Evolutionary conservation across 2,888 invertebrate species (phyloP), one percentile per base, ranked within the genome.

Genomic region (Drosophila nr. medialis): DNA sequence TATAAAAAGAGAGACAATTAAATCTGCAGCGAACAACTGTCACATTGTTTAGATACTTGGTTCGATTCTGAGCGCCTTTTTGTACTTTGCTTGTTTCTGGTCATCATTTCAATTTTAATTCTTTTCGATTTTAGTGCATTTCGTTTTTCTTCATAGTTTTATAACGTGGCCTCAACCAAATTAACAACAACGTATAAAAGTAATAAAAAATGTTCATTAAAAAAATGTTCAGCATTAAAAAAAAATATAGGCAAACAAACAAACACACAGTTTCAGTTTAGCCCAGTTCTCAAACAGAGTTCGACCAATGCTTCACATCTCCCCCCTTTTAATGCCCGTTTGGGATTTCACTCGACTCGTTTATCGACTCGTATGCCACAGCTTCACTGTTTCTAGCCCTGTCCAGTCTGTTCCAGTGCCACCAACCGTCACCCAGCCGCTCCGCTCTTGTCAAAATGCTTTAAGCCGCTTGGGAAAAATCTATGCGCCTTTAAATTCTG

Each of bases 81-180:
- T 70, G 45, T 62, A 75, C 71, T 27, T 61, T 56, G 48, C 53
- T 59, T 51, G 45, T 65, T 68, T 72, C 64, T 70, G 72, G 65
- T 73, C 72, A 72, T 80, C 75, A 72, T 83, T 83, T 80, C 69
- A 67, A 86, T 84, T 80, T 64, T 64, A 80, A 78, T 72, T 62
- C 72, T 70, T 51, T 64, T 82, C 66, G 69, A 83, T 72, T 89
- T 84, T 78, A 86, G 75, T 65, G 71, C 84, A 76, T 67, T 76
- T 76, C 24, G 62, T 54, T 80, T 59, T 58, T 58, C 45, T 53
- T 53, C 40, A 63, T 24, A 40, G 61, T 48, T 54, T 69, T 62
- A 60, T 63, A 72, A 49, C 75, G 51, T 50, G 51, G 54, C 34
- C 62, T 50, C 69, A 79, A 68, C 59, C 65, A 80, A 88, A 75